Conservation (phyloP, 2,797 vertebrate genomes). For the Oreochromis grahami region DNA sequence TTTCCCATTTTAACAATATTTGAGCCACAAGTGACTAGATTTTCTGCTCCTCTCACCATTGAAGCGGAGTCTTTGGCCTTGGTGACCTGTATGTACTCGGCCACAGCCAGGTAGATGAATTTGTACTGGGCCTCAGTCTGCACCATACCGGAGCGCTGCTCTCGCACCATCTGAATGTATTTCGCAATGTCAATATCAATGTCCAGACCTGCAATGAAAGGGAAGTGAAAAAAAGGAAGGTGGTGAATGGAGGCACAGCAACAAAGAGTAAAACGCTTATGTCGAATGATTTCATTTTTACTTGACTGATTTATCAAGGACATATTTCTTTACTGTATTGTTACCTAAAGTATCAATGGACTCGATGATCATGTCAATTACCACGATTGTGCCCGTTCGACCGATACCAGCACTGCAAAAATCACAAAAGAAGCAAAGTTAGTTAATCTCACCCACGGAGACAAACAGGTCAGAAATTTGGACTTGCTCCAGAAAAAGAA, state of each 20-base stretch:
- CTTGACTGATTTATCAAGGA: neutral
- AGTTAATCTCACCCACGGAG: neutral
- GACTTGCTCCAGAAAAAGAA: neutral
- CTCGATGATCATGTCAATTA: slow-evolving; percentile 95
- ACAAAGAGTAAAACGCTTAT: neutral
- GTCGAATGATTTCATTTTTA: neutral
- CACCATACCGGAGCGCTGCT: slow-evolving; percentile 97
- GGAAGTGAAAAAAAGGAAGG: neutral
- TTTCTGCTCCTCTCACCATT: slow-evolving; percentile 71
- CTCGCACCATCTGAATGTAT: slow-evolving; percentile 94
- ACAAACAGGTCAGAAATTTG: neutral
- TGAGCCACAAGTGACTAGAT: neutral
- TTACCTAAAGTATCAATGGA: slow-evolving; percentile 86
- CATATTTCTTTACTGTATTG: neutral
- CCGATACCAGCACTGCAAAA: slow-evolving; percentile 92
- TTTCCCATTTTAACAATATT: neutral
- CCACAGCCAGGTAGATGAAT: slow-evolving; percentile 95
- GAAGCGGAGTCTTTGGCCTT: slow-evolving; percentile 81
- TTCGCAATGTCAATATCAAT: slow-evolving; percentile 95
- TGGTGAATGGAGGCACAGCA: neutral
- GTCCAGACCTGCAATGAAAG: slow-evolving; percentile 79
- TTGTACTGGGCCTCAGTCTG: slow-evolving; percentile 98
- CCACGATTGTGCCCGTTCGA: slow-evolving; percentile 93
- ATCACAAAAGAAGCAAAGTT: slow-evolving; percentile 4
- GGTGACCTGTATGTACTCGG: slow-evolving; percentile 88